These are phyloP conservation scores for Chalcosyrphus nemorum DNA, from an alignment of 2,888 invertebrate species.

Conservation along the genomic window DNA sequence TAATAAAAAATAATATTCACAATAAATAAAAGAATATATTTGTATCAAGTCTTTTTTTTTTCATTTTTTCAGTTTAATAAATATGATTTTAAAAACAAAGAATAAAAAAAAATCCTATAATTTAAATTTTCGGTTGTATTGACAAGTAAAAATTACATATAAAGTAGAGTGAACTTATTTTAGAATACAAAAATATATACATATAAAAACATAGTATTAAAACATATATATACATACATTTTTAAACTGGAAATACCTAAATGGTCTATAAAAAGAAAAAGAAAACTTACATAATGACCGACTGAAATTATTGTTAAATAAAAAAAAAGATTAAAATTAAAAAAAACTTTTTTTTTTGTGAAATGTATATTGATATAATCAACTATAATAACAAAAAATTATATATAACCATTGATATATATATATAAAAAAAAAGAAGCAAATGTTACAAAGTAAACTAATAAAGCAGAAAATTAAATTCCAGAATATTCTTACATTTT, in stretches of 20 bases:
- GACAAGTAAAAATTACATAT: constrained; percentile 32
- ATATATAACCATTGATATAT: constrained; percentile 10
- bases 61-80: no score
- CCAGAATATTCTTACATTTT: constrained; percentile 65
- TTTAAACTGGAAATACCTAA: constrained; percentile 72
- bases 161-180: constrained; percentile 69
- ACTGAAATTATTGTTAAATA: constrained; percentile 71
- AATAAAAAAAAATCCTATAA: constrained; percentile 21
- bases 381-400: constrained; percentile 47
- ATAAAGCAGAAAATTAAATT: constrained; percentile 52
- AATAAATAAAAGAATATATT: constrained; percentile 33
- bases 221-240: constrained; percentile 67
- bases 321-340: constrained; percentile 12
- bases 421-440: constrained; percentile 44
- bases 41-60: constrained; percentile 29
- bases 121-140: constrained; percentile 57
- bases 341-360: constrained; percentile 45
- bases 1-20: constrained; percentile 58
- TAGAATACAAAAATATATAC: constrained; percentile 68
- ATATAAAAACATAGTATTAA: constrained; percentile 57
- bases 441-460: constrained; percentile 23
- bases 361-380: constrained; percentile 66
- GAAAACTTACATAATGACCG: constrained; percentile 64
- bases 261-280: constrained; percentile 65
- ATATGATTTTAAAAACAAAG: no score